phyloP scores from a whole-genome alignment of 2,113 vertebrate genomes.

The Petaurus breviceps region DNA sequence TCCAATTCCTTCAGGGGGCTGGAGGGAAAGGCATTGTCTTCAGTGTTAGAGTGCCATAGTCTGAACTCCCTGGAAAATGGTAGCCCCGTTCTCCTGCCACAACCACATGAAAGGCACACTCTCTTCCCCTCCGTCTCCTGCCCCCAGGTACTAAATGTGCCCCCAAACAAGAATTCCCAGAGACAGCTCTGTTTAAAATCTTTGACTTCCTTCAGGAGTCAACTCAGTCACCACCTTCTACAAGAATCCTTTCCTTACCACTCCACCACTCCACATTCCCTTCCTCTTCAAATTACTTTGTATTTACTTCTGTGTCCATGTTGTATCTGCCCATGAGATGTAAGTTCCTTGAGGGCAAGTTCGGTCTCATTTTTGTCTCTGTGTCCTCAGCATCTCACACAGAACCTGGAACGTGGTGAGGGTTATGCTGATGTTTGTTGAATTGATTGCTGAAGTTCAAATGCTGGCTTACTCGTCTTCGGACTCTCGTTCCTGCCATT shows the following conservation, averaged over 20 bases:
- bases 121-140: not conserved
- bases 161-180: no score
- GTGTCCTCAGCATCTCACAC: not conserved
- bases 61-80: not conserved
- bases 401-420: not conserved
- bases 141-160: no score
- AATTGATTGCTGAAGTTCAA: not conserved
- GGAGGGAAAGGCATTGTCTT: no score
- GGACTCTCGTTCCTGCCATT: not conserved
- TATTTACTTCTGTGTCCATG: not conserved
- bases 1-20: not conserved
- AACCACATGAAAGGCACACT: not conserved
- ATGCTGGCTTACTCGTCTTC: not conserved
- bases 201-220: not conserved
- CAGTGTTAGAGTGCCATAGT: not conserved
- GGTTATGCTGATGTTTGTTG: not conserved
- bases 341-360: not conserved
- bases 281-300: not conserved
- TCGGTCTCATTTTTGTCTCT: not conserved
- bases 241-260: not conserved
- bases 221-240: not conserved
- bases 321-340: not conserved
- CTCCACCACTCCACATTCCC: not conserved
- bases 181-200: no score
- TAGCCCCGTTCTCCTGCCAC: not conserved